Evolutionary conservation across 2,888 invertebrate genomes (phyloP).

Genomic region (Oxytorus armatus): DNA sequence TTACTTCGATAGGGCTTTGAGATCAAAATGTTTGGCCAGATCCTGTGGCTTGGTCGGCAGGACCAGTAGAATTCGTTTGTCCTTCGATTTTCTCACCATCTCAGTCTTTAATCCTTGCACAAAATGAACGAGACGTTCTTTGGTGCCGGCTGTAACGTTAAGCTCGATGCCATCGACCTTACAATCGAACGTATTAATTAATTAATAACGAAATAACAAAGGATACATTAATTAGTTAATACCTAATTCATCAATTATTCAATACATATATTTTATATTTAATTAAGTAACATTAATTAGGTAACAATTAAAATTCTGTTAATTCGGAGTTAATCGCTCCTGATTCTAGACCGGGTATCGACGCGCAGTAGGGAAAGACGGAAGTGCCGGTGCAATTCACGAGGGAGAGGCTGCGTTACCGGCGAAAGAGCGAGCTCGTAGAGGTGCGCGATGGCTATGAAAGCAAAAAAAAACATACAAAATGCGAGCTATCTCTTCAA

Average conservation of each 20-base stretch:
- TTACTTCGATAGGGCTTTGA: slow-evolving; percentile 88
- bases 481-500: slow-evolving; percentile 47
- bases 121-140: slow-evolving; percentile 85
- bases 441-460: slow-evolving; percentile 7
- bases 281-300: neutral
- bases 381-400: slow-evolving; percentile 64
- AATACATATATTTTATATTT: slow-evolving; percentile 37
- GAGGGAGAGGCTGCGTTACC: slow-evolving; percentile 57
- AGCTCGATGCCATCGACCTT: slow-evolving; percentile 87
- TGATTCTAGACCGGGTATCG: slow-evolving; percentile 30
- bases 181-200: slow-evolving; percentile 31
- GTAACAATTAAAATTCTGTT: slow-evolving; percentile 8
- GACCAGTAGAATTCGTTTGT: slow-evolving; percentile 86
- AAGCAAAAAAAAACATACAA: slow-evolving; percentile 45
- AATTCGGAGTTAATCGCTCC: no score
- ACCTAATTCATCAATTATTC: neutral
- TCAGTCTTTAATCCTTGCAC: slow-evolving; percentile 83
- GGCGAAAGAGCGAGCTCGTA: slow-evolving; percentile 53
- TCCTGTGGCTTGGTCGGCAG: slow-evolving; percentile 89
- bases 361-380: slow-evolving; percentile 39
- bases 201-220: slow-evolving; percentile 34
- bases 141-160: slow-evolving; percentile 86
- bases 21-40: slow-evolving; percentile 90
- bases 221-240: slow-evolving; percentile 22
- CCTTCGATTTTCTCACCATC: slow-evolving; percentile 84